Base-by-base conservation (phyloP, 2,888 invertebrate genomes). In the Hetaerina titia region DNA sequence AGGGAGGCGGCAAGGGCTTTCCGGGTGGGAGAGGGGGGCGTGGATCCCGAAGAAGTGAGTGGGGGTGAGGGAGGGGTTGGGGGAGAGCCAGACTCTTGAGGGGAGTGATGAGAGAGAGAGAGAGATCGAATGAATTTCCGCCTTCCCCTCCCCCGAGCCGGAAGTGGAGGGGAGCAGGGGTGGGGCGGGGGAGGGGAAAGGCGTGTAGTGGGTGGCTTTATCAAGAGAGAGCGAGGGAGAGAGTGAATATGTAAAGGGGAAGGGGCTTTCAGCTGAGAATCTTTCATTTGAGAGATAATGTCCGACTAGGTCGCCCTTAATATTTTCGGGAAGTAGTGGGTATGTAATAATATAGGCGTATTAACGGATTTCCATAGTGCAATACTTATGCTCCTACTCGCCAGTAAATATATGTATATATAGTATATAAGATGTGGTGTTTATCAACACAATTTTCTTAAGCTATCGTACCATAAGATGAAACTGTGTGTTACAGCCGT, bases 71-170 rank as follows among this genome's bases (percentile, higher is more conserved):
- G n/a, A 31, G 81, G 11, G 31, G 81, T 25, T 13, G 81, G 81
- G 31, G 5, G 22, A n/a, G 69, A n/a, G 69, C 69, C 69, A 81
- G 81, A 81, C 81, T 13, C 81, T 69, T 31, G n/a, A 89, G 56
- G n/a, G 58, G 89, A 15, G 63, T 22, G 25, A 17, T 90, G 31
- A 90, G 64, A 45, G 64, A 15, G 90, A 31, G 63, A 31, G 69
- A 90, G 90, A 92, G 69, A 92, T 92, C 92, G 92, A 74, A 92
- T 92, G 92, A 45, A 69, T 56, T 92, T 92, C n/a, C 89, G 89
- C 89, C 89, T 13, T 89, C 89, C 57, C 89, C 89, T 22, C 45
- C 69, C 56, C 88, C 31, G 45, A 88, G 17, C 89, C 89, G 89
- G 89, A 89, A 89, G 58, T 89, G 56, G 89, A 58, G 58, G 89